Evolutionary conservation across 2,888 invertebrate genomes (phyloP).

Genomic region (Amiota minor): DNA sequence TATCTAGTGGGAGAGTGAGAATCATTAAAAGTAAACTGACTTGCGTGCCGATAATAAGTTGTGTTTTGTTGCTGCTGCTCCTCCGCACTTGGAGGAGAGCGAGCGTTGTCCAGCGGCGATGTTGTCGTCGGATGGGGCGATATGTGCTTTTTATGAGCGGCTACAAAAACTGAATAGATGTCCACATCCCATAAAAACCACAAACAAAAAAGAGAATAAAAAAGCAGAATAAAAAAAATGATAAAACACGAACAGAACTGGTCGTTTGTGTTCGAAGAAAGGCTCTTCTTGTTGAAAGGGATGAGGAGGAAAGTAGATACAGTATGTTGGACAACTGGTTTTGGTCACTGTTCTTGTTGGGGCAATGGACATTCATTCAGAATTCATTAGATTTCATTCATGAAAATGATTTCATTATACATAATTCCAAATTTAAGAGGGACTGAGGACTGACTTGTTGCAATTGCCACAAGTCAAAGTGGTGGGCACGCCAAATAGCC

Average conservation of each 20-base stretch:
- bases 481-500: constrained; percentile 5
- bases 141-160: constrained; percentile 65
- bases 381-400: constrained; percentile 70
- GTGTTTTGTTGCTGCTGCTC: constrained; percentile 25
- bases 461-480: constrained; percentile 17
- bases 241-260: constrained; percentile 57
- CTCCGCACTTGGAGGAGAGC: constrained; percentile 12
- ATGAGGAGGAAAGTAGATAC: constrained; percentile 11
- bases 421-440: constrained; percentile 47
- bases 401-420: constrained; percentile 68
- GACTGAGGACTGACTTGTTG: constrained; percentile 9
- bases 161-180: constrained; percentile 66
- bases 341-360: constrained; percentile 29
- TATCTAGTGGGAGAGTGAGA: constrained; percentile 60
- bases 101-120: constrained; percentile 46
- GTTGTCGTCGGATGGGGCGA: constrained; percentile 47
- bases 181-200: constrained; percentile 57
- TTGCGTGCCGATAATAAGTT: constrained; percentile 70
- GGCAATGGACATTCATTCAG: constrained; percentile 55
- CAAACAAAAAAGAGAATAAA: constrained; percentile 52
- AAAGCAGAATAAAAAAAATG: constrained; percentile 58
- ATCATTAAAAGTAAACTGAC: constrained; percentile 70
- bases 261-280: too few relatives aligned
- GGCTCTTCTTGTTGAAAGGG: constrained; percentile 40
- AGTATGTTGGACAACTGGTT: constrained; percentile 44